Evolutionary conservation across 2,113 vertebrate species (phyloP).

Genomic region (Tamias sibiricus): DNA sequence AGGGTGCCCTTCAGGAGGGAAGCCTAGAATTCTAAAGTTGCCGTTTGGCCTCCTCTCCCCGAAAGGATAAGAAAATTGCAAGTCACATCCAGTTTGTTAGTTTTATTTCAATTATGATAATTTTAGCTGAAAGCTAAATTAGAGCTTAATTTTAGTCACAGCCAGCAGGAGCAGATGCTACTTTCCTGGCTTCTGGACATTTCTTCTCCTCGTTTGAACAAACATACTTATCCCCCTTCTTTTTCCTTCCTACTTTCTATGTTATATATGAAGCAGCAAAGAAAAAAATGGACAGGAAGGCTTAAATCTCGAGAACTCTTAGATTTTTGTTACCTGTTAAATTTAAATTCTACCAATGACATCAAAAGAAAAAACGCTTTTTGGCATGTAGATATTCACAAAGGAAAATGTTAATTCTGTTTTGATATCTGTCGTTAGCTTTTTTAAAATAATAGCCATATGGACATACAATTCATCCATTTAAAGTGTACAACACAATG

Average conservation of each 20-base stretch:
- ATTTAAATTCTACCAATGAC: neutral
- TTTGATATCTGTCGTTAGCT: neutral
- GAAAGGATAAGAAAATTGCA: constrained; percentile 74
- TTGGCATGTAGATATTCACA: neutral
- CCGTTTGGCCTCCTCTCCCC: constrained; percentile 40
- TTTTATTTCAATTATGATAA: constrained; percentile 82
- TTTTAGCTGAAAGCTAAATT: constrained; percentile 82
- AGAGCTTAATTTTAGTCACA: constrained; percentile 79
- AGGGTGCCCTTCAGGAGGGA: neutral
- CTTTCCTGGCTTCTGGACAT: constrained; percentile 76
- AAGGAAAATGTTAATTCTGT: constrained; percentile 36
- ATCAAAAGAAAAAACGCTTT: constrained; percentile 22
- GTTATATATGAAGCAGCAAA: neutral
- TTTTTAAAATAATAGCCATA: neutral
- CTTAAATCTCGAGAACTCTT: neutral
- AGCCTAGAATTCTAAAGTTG: neutral
- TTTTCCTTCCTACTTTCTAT: constrained; percentile 23
- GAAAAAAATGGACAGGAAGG: neutral
- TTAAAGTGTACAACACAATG: neutral
- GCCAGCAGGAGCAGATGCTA: constrained; percentile 79
- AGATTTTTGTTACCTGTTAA: neutral
- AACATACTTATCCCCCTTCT: constrained; percentile 32
- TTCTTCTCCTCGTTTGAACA: constrained; percentile 65
- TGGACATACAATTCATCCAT: neutral
- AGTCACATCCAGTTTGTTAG: constrained; percentile 80